Evolutionary conservation across 2,797 vertebrate genomes (phyloP), one percentile per base, ranked within the genome.

Genomic region (Sphaeramia orbicularis): DNA sequence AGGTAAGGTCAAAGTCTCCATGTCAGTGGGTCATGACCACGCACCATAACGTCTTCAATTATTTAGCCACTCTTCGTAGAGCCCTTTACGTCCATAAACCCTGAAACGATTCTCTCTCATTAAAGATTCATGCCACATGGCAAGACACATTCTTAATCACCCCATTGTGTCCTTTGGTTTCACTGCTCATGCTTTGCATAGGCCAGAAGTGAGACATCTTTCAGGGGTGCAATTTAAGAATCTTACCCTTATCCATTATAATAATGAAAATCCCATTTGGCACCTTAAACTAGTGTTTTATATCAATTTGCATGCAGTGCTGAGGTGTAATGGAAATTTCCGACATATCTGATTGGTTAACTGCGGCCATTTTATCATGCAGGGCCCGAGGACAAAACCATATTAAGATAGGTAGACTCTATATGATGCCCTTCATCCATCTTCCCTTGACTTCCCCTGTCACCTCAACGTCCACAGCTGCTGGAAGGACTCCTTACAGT

Each of bases 111-210:
- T 89, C 83, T 60, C 68, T 71, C 63, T 71, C 70, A 86, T 94
- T 79, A 92, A 92, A 91, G 74, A 93, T 93, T 83, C 83, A 92
- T 81, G 71, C 57, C 74, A 83, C 74, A 84, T 81, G 74, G 81
- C 74, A 78, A 55, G 82, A 81, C 79, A 80, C 81, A 80, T 87
- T 88, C 70, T 73, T 91, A 86, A 89, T 91, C 81, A 85, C 70
- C 56, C 77, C 58, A 73, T 75, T 78, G 80, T 76, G 82, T 76
- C 74, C 62, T 90, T 83, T 71, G 57, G 84, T 87, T 87, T 88
- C 74, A 78, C 67, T 76, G 68, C 49, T 80, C 57, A 72, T 59
- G n/a, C 67, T 74, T 71, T 65, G 41, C 65, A 61, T 51, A 63
- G 65, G 54, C 71, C 71, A 59, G 37, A 77, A 65, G 62, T 47